Evolutionary conservation across 92 coral and sea anemone genomes (phyloP).

Genomic region (Desmophyllum pertusum): DNA sequence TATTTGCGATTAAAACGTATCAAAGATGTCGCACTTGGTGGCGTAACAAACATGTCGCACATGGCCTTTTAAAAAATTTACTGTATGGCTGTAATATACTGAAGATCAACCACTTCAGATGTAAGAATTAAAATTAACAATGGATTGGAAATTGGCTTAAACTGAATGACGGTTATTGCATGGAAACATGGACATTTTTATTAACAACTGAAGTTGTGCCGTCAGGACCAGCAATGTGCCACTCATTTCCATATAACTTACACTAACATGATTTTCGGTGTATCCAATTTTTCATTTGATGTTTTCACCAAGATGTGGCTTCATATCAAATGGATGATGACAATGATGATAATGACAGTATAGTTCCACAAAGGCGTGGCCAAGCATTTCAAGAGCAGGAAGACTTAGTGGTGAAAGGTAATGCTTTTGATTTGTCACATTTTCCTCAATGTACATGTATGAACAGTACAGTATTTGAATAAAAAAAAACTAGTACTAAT

Average conservation of each 20-base stretch:
- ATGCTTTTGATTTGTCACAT: no score
- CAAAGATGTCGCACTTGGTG: background rate
- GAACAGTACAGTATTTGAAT: no score
- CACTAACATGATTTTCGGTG: background rate
- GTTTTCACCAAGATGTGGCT: slow-evolving; percentile 7
- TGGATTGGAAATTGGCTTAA: background rate
- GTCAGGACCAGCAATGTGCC: no score
- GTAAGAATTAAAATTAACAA: background rate
- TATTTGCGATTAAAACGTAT: no score
- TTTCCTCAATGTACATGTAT: no score
- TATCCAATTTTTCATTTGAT: background rate
- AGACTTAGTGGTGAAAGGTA: slow-evolving; percentile 37
- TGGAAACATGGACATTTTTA: no score
- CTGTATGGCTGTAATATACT: background rate
- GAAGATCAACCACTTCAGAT: background rate
- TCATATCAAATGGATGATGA: slow-evolving; percentile 16
- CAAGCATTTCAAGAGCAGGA: slow-evolving; percentile 23
- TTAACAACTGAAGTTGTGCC: no score
- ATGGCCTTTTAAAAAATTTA: no score
- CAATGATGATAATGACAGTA: background rate
- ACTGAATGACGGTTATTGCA: background rate
- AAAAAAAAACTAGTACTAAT: no score
- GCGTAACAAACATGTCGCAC: background rate
- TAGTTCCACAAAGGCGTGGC: slow-evolving; percentile 13
- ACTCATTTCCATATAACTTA: background rate